phyloP scores from a whole-genome alignment of 2,888 invertebrate genomes.

The Pseudococcus jackbeardsleyi region DNA sequence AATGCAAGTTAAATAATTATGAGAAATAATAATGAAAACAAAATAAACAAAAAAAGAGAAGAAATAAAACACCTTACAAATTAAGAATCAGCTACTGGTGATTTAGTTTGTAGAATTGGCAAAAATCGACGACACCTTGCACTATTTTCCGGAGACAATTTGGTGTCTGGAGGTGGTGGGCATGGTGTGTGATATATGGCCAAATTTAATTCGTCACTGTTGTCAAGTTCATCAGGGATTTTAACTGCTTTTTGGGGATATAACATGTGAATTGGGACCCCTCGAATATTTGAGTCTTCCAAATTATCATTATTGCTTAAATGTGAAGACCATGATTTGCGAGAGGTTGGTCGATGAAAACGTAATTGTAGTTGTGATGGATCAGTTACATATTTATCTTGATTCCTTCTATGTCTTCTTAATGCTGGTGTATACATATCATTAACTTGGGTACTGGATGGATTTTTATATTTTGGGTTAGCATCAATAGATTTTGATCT shows the following conservation, averaged over 20 bases:
- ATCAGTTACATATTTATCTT: slow-evolving; percentile 88
- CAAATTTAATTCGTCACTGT: neutral
- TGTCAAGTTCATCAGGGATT: neutral
- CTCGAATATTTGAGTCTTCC: slow-evolving; percentile 59
- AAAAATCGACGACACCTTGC: slow-evolving; percentile 63
- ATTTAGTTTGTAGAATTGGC: slow-evolving; percentile 59
- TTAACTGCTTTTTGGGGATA: slow-evolving; percentile 43
- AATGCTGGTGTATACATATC: slow-evolving; percentile 76
- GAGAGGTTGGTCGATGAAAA: slow-evolving; percentile 67
- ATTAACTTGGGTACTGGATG: slow-evolving; percentile 66
- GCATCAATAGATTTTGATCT: slow-evolving; percentile 28
- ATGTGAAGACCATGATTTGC: slow-evolving; percentile 63
- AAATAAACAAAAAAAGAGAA: too few relatives aligned
- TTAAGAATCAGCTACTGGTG: slow-evolving; percentile 64
- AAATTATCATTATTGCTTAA: slow-evolving; percentile 30
- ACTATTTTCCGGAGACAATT: slow-evolving; percentile 56
- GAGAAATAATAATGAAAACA: slow-evolving; percentile 38
- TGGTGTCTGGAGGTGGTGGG: slow-evolving; percentile 50
- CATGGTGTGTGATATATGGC: slow-evolving; percentile 28
- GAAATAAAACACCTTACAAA: slow-evolving; percentile 43
- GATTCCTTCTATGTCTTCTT: slow-evolving; percentile 80
- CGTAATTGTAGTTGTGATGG: slow-evolving; percentile 78
- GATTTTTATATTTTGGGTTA: neutral
- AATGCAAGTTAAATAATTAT: slow-evolving; percentile 61
- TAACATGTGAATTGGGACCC: slow-evolving; percentile 64